Evolutionary conservation across 2,888 invertebrate genomes (phyloP).

Genomic region (Microchrysa polita): DNA sequence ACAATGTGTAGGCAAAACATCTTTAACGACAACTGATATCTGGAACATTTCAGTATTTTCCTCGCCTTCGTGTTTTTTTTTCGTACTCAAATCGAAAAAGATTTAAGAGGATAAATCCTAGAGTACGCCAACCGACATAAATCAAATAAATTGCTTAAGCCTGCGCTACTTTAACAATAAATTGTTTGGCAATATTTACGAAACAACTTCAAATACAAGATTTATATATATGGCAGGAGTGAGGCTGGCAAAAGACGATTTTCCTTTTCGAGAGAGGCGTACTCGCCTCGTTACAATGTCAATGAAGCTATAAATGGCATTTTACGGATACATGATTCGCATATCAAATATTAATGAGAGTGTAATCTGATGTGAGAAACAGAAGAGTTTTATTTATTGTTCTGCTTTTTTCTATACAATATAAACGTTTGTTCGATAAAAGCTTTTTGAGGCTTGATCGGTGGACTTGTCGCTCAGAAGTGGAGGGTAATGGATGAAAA

Average conservation of each 20-base stretch:
- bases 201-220: no score
- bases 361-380: not conserved
- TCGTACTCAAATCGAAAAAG: constrained; percentile 26
- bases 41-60: not conserved
- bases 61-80: no score
- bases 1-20: not conserved
- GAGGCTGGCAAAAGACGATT: no score
- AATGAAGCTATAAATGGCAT: no score
- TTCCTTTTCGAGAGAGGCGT: no score
- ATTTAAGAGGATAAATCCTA: constrained; percentile 16
- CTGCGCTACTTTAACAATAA: not conserved
- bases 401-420: no score
- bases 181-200: constrained; percentile 3
- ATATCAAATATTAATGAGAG: constrained; percentile 1
- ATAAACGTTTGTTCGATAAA: not conserved
- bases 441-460: no score
- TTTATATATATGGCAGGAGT: no score
- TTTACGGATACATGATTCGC: not conserved
- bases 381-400: no score
- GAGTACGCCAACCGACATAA: constrained; percentile 22
- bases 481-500: no score
- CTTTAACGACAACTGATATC: constrained; percentile 13
- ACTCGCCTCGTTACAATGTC: no score
- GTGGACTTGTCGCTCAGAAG: not conserved
- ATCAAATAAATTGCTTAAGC: constrained; percentile 21